phyloP scores from a whole-genome alignment of 1,140 invertebrate genomes.

The Solenopsis fugax region DNA sequence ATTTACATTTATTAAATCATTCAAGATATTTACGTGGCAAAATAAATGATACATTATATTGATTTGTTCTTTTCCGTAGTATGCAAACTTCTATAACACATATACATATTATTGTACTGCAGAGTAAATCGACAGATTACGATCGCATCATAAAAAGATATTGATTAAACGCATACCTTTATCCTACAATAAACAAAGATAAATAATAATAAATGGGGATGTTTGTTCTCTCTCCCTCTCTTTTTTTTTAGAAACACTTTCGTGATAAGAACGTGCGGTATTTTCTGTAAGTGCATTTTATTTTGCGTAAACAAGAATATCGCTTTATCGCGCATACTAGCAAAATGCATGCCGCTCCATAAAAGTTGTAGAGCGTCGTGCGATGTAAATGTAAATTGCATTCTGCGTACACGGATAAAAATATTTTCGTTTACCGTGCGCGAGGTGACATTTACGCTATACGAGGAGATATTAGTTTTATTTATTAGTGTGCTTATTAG shows the following conservation, averaged over 20 bases:
- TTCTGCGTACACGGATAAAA: slow-evolving; percentile 23
- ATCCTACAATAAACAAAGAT: neutral
- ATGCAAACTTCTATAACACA: neutral
- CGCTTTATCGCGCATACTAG: slow-evolving; percentile 41
- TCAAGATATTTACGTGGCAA: neutral
- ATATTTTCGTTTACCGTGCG: slow-evolving; percentile 36
- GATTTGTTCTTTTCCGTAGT: neutral
- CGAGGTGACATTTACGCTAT: slow-evolving; percentile 1
- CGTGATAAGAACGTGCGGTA: slow-evolving; percentile 26
- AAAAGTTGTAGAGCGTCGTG: slow-evolving; percentile 32
- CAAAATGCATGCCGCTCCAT: slow-evolving; percentile 47
- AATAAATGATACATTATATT: neutral
- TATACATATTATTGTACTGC: neutral
- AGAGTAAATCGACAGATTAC: slow-evolving; percentile 8
- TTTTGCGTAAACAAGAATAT: slow-evolving; percentile 60
- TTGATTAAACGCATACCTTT: slow-evolving; percentile 8
- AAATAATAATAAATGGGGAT: slow-evolving; percentile 29
- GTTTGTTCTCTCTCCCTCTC: neutral
- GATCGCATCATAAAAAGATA: neutral
- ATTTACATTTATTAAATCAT: neutral
- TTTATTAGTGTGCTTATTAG: slow-evolving; percentile 21
- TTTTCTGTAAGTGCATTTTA: slow-evolving; percentile 54
- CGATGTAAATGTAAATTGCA: slow-evolving; percentile 58
- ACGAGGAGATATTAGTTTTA: slow-evolving; percentile 26
- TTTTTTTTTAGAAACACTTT: slow-evolving; percentile 8